Evolutionary conservation across 2,113 vertebrate genomes (phyloP), one percentile per base, ranked within the genome.

Genomic region (Charina bottae): DNA sequence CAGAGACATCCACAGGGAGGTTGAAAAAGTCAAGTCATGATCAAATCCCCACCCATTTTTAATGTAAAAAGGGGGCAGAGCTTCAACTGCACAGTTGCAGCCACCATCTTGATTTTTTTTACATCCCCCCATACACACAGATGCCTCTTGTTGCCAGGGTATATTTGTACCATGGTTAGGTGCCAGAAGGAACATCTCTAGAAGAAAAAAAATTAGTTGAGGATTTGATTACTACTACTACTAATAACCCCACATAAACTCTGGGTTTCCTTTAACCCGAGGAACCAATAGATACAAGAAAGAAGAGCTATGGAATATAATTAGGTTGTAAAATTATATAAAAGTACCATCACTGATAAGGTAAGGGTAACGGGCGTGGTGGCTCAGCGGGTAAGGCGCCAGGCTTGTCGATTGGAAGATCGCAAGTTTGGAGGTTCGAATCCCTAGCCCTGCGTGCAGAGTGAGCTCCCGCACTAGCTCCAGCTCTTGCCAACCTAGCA

Each of bases 201-300:
- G 62, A 55, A 72, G 85, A 87, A 26, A 28, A 42, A 53, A 49
- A 78, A 72, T 91, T 91, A 91, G 26, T 37, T 42, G 85, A 91
- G 33, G 60, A 87, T 91, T 56, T 91, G 62, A 91, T 91, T 87
- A 72, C 24, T 87, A 91, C 78, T 78, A 91, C 87, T 87, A 72
- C 24, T 87, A 91, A 87, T 78, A 87, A 87, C 37, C 33, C 2
- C 15, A n/a, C 49, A 87, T 55, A 87, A 72, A 46, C 54, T 72
- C 33, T 72, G 24, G 19, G 33, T 49, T 56, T 78, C 54, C 85
- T 78, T 90, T 90, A 49, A 83, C 26, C 28, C 62, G 9, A 2
- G 90, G 90, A 54, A 53, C 26, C 17, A 53, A 53, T 78, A 59
- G 56, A 68, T 87, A 46, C 17, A 64, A 56, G 21, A 55, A 28